Conservation (phyloP, 2,888 invertebrate genomes). For the Drosophila paramelanica region DNA sequence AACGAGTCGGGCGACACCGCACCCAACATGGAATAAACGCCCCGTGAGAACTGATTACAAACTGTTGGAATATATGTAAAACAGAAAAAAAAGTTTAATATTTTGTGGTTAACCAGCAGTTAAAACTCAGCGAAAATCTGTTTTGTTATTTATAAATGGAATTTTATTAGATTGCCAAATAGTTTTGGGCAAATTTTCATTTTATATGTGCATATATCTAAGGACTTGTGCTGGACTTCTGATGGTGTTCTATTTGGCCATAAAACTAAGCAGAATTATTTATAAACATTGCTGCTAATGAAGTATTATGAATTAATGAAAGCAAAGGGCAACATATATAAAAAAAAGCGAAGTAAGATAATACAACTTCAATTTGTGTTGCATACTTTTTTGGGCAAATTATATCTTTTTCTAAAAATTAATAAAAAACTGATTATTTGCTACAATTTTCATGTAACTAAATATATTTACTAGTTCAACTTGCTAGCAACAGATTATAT, state of each 20-base stretch:
- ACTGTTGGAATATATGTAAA: constrained; percentile 86
- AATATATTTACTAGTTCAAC: no score
- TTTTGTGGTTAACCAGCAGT: neutral
- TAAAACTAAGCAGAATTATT: neutral
- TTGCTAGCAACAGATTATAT: no score
- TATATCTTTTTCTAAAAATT: no score
- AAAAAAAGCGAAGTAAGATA: no score
- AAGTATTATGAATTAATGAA: neutral
- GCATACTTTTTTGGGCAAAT: no score
- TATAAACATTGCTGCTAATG: neutral
- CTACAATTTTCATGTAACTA: no score
- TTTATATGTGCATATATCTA: constrained; percentile 11
- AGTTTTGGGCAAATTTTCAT: constrained; percentile 7
- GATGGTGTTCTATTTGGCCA: no score
- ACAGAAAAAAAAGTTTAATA: neutral
- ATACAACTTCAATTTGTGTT: no score
- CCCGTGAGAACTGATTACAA: constrained; percentile 95
- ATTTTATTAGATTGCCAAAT: constrained; percentile 16
- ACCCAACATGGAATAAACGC: constrained; percentile 95
- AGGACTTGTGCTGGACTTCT: neutral
- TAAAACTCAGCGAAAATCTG: constrained; percentile 7
- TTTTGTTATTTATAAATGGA: neutral
- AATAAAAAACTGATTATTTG: no score
- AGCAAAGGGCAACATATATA: no score
- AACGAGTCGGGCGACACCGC: constrained; percentile 97